These are phyloP conservation scores for Chlorospingus semifuscus DNA, from an alignment of 2,797 vertebrate genomes.

Conservation along the genomic window DNA sequence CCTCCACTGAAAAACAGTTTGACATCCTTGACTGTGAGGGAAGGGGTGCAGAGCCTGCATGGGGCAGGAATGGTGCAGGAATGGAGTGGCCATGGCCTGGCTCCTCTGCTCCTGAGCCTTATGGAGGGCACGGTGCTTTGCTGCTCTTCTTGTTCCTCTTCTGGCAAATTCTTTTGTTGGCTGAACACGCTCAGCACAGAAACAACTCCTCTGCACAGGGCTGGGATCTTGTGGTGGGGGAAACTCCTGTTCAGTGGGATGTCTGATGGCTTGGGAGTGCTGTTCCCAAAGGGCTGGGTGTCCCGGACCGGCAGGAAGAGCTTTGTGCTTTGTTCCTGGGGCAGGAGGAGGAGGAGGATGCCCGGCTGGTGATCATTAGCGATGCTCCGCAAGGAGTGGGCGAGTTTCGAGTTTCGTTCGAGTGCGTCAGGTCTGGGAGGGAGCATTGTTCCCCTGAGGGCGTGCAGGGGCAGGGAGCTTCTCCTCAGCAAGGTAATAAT, in stretches of 20 bases:
- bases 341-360: background rate
- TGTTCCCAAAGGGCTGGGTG: conserved; percentile 12
- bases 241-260: background rate
- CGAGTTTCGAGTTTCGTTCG: background rate
- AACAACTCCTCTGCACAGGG: background rate
- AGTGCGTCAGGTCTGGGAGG: background rate
- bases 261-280: background rate
- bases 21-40: background rate
- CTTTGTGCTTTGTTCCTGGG: background rate
- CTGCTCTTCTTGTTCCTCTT: background rate
- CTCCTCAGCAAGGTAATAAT: rapidly evolving
- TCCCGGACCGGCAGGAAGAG: background rate
- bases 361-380: background rate
- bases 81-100: background rate
- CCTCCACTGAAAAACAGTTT: background rate
- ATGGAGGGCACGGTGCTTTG: rapidly evolving
- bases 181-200: background rate
- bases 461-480: background rate
- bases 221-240: background rate
- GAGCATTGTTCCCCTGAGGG: rapidly evolving
- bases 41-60: background rate
- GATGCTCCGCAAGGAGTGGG: background rate
- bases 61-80: rapidly evolving
- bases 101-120: background rate
- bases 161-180: background rate